phyloP scores from a whole-genome alignment of 1,140 invertebrate genomes.

The Argopecten irradians region DNA sequence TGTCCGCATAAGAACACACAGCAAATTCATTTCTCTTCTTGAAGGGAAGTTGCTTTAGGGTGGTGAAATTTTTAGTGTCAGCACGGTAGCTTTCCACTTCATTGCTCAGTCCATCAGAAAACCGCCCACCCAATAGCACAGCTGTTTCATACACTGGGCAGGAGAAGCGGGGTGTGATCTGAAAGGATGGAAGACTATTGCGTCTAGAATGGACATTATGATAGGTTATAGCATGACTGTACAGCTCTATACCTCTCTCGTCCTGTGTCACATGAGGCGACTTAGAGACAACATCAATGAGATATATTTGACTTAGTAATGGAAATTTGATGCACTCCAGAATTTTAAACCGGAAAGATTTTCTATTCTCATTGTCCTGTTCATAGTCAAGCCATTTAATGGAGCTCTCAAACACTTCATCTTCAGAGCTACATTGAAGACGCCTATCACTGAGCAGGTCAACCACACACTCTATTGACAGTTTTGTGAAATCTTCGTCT shows the following conservation, averaged over 20 bases:
- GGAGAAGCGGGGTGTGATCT: constrained; percentile 70
- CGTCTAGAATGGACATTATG: constrained; percentile 69
- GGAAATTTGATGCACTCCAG: constrained; percentile 71
- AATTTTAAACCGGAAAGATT: constrained; percentile 57
- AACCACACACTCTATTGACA: constrained; percentile 67
- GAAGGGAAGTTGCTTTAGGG: constrained; percentile 69
- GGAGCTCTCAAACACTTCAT: constrained; percentile 68
- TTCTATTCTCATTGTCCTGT: constrained; percentile 47
- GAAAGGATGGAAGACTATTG: constrained; percentile 67
- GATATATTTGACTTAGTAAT: constrained; percentile 63
- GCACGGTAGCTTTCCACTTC: constrained; percentile 71
- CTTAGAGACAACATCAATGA: constrained; percentile 67
- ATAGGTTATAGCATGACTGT: constrained; percentile 69
- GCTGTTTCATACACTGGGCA: constrained; percentile 65
- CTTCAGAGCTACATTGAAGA: constrained; percentile 67
- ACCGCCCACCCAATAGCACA: constrained; percentile 68
- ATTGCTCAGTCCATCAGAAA: constrained; percentile 71
- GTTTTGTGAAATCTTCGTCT: constrained; percentile 69
- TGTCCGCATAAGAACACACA: constrained; percentile 68
- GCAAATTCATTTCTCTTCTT: constrained; percentile 74
- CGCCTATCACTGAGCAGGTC: constrained; percentile 67
- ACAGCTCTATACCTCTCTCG: constrained; percentile 64
- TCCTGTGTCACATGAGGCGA: constrained; percentile 60
- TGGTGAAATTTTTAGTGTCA: constrained; percentile 66
- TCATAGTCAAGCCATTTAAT: constrained; percentile 70